phyloP scores from a whole-genome alignment of 2,888 invertebrate species.

The Eristalis intricaria region DNA sequence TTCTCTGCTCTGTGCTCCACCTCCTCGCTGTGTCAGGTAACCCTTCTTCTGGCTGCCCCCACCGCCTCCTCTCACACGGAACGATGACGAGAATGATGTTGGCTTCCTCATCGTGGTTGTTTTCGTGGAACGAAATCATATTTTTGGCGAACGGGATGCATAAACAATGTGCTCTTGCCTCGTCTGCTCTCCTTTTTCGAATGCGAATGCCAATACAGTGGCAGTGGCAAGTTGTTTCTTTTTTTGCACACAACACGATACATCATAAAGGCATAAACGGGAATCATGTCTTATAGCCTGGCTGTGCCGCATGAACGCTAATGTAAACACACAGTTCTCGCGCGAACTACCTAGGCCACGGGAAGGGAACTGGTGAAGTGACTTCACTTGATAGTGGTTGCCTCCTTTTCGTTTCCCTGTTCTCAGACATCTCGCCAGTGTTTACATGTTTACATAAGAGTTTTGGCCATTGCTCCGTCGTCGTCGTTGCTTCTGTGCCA shows the following conservation, averaged over 20 bases:
- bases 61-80: neutral
- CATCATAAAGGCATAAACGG: slow-evolving; percentile 54
- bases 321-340: slow-evolving; percentile 49
- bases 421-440: neutral
- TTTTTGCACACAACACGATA: slow-evolving; percentile 43
- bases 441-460: slow-evolving; percentile 27
- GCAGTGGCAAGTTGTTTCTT: slow-evolving; percentile 62
- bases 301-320: slow-evolving; percentile 44
- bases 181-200: neutral
- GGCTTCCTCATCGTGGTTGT: neutral
- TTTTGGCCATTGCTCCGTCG: neutral
- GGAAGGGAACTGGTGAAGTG: neutral
- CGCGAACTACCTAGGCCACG: neutral
- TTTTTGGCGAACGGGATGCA: slow-evolving; percentile 63
- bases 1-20: slow-evolving; percentile 10
- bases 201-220: slow-evolving; percentile 17
- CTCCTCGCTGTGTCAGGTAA: slow-evolving; percentile 51
- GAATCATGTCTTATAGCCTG: slow-evolving; percentile 28
- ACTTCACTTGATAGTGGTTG: slow-evolving; percentile 9
- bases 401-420: neutral
- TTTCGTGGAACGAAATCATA: slow-evolving; percentile 58
- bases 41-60: neutral
- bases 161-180: slow-evolving; percentile 54
- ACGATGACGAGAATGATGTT: slow-evolving; percentile 37
- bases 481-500: slow-evolving; percentile 7